Base-by-base conservation (phyloP, 2,888 invertebrate species). In the Hymenopus coronatus region DNA sequence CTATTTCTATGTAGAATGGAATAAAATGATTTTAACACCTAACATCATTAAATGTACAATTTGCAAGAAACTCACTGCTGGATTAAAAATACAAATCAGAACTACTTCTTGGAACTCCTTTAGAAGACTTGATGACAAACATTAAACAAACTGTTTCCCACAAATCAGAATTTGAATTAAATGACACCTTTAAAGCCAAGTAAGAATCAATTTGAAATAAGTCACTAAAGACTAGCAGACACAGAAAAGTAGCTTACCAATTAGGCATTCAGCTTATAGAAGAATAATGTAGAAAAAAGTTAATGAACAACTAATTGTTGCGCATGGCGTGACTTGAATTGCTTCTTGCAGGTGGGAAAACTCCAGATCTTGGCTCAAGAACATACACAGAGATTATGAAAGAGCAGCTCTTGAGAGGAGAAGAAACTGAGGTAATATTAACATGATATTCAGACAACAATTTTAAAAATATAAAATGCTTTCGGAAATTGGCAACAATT, bases 321-420 rank as follows among this genome's bases (percentile, higher is more conserved):
- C 87, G 90, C 89, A 88, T 86, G 89, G 85, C 89, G 86, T 89
- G 89, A 89, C 89, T 86, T 86, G 82, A 87, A 86, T 88, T 88
- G 89, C 92, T 94, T 93, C 92, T 96, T 97, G 91, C 95, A 98
- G 98, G 99, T 94, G 99, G 99, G 30, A 99, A 99, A 94, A 99
- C 99, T 84, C 99, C 99, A 82, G 99, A 99, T 95, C 95, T 98
- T 91, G 97, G 97, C 89, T 97, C 98, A 7, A 95, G 99, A 92
- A 98, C 98, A 25, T 99, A 98, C 93, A 97, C 98, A 84, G 98
- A 98, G 93, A 98, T 99, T 94, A 99, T 99, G 98, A 97, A 97
- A 93, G 99, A 99, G 93, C 98, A 98, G 93, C 95, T 97, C 93
- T 95, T 99, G 25, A 96, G 97, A 92, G 97, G 97, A 88, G 97